Conservation (phyloP, 1,140 invertebrate species). For the Habropoda laboriosa region DNA sequence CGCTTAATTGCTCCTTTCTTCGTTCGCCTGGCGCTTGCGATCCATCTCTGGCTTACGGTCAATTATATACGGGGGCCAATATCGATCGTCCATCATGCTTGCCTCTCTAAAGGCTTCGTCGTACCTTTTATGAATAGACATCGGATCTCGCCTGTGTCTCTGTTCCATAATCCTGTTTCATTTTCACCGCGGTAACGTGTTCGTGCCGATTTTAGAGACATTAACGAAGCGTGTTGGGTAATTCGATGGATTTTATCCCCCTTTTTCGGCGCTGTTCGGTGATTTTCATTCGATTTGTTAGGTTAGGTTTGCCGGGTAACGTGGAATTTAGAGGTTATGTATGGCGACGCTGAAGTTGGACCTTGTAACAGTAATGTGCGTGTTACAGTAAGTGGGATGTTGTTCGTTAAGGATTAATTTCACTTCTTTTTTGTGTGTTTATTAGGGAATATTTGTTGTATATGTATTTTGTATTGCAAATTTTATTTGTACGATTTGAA, state of each 20-base stretch:
- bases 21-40: slow-evolving; percentile 32
- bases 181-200: not conserved
- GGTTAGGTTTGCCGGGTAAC: not conserved
- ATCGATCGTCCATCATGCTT: not conserved
- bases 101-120: too few species aligned
- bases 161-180: not conserved
- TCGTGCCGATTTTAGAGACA: not conserved
- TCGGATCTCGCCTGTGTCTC: not conserved
- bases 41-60: slow-evolving; percentile 6
- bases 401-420: too few species aligned
- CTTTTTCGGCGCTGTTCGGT: too few species aligned
- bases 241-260: too few species aligned
- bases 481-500: too few species aligned
- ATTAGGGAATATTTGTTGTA: too few species aligned
- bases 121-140: slow-evolving; percentile 6
- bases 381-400: too few species aligned
- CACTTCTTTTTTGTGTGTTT: too few species aligned
- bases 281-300: not conserved
- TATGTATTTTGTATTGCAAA: too few species aligned
- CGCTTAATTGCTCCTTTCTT: slow-evolving; percentile 65
- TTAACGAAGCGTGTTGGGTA: not conserved
- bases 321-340: too few species aligned
- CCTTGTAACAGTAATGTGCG: too few species aligned
- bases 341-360: too few species aligned
- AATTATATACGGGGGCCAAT: slow-evolving; percentile 25